Evolutionary conservation across 2,113 vertebrate genomes (phyloP).

Genomic region (Melanerpes aurifrons): DNA sequence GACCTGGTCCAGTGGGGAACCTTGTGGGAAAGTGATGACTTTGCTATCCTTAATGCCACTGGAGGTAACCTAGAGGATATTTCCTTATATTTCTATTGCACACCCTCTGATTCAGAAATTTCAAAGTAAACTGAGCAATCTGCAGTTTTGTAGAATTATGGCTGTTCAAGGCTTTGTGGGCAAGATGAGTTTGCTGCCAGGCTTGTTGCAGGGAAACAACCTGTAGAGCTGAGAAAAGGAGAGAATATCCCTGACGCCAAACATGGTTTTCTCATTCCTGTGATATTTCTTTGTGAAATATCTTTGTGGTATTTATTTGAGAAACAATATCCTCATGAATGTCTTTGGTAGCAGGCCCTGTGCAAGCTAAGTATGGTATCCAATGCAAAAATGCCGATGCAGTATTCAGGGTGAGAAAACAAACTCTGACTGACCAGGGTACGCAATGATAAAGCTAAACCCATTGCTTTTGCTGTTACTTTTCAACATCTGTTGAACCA

Average conservation of each 20-base stretch:
- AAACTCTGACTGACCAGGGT: not conserved
- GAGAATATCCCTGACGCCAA: not conserved
- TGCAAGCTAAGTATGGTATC: not conserved
- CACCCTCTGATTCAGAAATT: not conserved
- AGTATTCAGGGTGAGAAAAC: not conserved
- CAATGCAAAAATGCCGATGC: not conserved
- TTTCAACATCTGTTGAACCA: not conserved
- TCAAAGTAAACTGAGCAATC: not conserved
- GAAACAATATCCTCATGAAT: not conserved
- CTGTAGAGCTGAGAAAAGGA: not conserved
- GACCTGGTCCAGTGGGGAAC: not conserved
- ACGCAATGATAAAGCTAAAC: not conserved
- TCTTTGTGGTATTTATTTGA: not conserved
- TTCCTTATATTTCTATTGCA: rapidly evolving
- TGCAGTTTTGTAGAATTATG: not conserved
- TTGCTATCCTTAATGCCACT: not conserved
- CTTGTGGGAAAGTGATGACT: not conserved
- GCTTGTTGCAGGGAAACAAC: not conserved
- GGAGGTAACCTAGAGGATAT: not conserved
- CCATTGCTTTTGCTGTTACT: not conserved
- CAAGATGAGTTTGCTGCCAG: not conserved
- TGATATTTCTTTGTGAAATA: not conserved
- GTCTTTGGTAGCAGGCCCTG: not conserved
- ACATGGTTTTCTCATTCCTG: not conserved
- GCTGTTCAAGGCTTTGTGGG: not conserved